These are phyloP conservation scores for Bellardia bayeri DNA, from an alignment of 2,888 invertebrate species.

Conservation along the genomic window DNA sequence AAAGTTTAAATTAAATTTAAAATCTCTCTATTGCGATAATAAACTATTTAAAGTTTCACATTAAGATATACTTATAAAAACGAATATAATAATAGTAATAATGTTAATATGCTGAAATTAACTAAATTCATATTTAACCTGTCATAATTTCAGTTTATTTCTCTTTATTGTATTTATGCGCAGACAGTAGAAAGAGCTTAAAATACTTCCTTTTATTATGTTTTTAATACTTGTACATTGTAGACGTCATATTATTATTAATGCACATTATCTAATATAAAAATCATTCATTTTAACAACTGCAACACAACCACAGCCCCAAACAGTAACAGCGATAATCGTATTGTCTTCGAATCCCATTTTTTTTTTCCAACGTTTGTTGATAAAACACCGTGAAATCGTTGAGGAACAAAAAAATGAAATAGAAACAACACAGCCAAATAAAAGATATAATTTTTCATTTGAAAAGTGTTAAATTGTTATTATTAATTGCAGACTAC, in stretches of 20 bases:
- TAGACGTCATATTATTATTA: slow-evolving; percentile 32
- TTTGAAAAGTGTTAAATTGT: slow-evolving; percentile 81
- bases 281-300: slow-evolving; percentile 60
- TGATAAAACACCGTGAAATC: slow-evolving; percentile 31
- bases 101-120: slow-evolving; percentile 46
- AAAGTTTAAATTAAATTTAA: slow-evolving; percentile 45
- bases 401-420: slow-evolving; percentile 8
- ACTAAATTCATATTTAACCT: slow-evolving; percentile 63
- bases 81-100: slow-evolving; percentile 20
- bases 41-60: slow-evolving; percentile 40
- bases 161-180: slow-evolving; percentile 19
- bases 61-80: slow-evolving; percentile 8
- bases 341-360: slow-evolving; percentile 45
- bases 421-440: slow-evolving; percentile 54
- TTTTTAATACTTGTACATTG: slow-evolving; percentile 21
- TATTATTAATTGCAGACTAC: slow-evolving; percentile 81
- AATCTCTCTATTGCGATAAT: slow-evolving; percentile 42
- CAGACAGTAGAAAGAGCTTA: slow-evolving; percentile 1
- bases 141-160: slow-evolving; percentile 49
- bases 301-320: slow-evolving; percentile 36
- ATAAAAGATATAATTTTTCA: slow-evolving; percentile 81
- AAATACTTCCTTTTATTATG: slow-evolving; percentile 52
- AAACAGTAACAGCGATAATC: slow-evolving; percentile 43
- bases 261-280: slow-evolving; percentile 62
- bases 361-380: not conserved